Percentiles rank a stretch among this genome's conserved stretches.
Conservation (phyloP, 35 echinoderm and acorn worm species). For the Ophioderma brevispina region DNA sequence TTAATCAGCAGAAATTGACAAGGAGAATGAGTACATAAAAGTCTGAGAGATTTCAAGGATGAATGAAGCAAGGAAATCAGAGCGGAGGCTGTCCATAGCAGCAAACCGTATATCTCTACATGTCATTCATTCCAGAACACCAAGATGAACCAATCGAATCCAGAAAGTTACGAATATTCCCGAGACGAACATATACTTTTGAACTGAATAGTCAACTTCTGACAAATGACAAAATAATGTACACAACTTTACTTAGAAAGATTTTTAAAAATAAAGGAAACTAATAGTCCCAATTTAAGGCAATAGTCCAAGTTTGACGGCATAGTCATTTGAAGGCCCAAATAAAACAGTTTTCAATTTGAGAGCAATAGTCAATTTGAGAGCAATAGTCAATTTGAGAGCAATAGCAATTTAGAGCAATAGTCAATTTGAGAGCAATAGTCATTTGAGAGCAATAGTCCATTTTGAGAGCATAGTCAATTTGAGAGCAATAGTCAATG, state of each 20-base stretch:
- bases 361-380: too few relatives aligned
- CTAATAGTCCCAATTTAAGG: too few relatives aligned
- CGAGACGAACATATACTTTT: conserved; percentile 26
- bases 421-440: too few relatives aligned
- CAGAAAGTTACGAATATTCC: conserved; percentile 11
- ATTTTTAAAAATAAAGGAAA: too few relatives aligned
- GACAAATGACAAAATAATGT: not conserved
- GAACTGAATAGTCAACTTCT: not conserved
- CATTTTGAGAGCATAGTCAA: too few relatives aligned
- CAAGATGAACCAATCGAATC: conserved; percentile 11
- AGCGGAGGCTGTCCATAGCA: conserved; percentile 8
- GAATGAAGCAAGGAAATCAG: conserved; percentile 12
- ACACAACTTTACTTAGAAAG: not conserved
- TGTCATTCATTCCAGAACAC: conserved; percentile 34
- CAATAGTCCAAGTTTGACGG: too few relatives aligned
- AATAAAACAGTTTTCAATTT: too few relatives aligned
- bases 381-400: too few relatives aligned
- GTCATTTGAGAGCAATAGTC: too few relatives aligned
- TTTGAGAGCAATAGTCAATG: too few relatives aligned
- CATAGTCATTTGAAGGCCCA: too few relatives aligned
- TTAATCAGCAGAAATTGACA: conserved; percentile 6
- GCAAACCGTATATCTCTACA: not conserved
- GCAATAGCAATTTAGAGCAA: too few relatives aligned
- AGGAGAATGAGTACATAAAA: not conserved
- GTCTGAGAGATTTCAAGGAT: conserved; percentile 25